Percentiles rank a stretch among this genome's conserved stretches.
These are phyloP conservation scores for Dasyurus viverrinus DNA, from an alignment of 2,113 vertebrate genomes.

Conservation along the genomic window DNA sequence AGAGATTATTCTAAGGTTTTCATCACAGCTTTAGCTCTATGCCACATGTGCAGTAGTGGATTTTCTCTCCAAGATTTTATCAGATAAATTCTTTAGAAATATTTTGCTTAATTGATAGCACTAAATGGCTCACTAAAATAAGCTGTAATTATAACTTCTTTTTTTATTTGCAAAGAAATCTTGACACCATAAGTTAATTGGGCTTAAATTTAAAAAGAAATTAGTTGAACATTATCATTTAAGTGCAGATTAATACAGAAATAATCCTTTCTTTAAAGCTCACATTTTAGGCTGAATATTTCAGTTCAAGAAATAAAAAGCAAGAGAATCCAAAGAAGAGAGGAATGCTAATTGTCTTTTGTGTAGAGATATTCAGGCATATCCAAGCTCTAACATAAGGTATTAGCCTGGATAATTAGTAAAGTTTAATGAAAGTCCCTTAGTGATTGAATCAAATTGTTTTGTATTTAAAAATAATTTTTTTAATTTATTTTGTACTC, in stretches of 20 bases:
- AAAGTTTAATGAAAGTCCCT: background rate
- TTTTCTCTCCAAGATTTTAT: slow-evolving; percentile 2
- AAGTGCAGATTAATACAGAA: background rate
- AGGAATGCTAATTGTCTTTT: rapidly evolving
- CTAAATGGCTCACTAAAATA: background rate
- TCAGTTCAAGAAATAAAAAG: background rate
- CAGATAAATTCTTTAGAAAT: slow-evolving; percentile 33
- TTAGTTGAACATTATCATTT: slow-evolving; percentile 21
- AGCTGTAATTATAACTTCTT: slow-evolving; percentile 13
- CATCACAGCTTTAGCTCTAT: slow-evolving; percentile 5
- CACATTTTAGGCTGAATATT: background rate
- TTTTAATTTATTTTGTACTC: background rate
- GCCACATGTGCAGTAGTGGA: background rate
- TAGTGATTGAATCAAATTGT: background rate
- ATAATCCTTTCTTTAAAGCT: background rate
- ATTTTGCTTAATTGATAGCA: slow-evolving; percentile 27
- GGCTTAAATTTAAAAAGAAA: slow-evolving; percentile 12
- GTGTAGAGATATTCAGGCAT: background rate
- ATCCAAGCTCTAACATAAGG: background rate
- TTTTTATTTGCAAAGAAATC: background rate
- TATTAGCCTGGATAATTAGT: background rate
- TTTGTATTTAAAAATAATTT: background rate
- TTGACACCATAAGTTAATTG: slow-evolving; percentile 21
- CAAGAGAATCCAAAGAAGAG: background rate
- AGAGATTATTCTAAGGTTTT: background rate